These are phyloP conservation scores for Distichodus sexfasciatus DNA, from an alignment of 2,797 vertebrate genomes.

Conservation along the genomic window DNA sequence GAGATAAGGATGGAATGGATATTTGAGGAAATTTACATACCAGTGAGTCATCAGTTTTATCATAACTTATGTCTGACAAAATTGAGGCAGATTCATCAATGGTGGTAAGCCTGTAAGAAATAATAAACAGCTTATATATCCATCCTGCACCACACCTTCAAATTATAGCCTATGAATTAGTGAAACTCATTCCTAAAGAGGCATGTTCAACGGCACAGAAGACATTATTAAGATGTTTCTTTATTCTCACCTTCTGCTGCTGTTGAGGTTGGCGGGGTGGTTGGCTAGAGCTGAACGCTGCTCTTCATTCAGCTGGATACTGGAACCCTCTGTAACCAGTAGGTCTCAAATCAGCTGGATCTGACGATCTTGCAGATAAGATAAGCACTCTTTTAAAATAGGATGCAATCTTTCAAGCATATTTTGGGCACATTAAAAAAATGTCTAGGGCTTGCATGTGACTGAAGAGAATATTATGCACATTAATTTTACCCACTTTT, in stretches of 20 bases:
- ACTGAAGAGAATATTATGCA: too few species aligned
- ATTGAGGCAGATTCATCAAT: conserved; percentile 96
- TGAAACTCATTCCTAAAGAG: too few species aligned
- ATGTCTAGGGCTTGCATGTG: too few species aligned
- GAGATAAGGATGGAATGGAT: neutral
- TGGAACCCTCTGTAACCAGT: conserved; percentile 87
- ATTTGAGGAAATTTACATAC: conserved; percentile 69
- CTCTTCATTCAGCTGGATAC: conserved; percentile 92
- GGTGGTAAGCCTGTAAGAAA: conserved; percentile 76
- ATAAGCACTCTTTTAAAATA: neutral
- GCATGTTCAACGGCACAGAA: too few species aligned
- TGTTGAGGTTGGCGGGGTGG: conserved; percentile 67
- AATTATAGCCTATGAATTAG: too few species aligned
- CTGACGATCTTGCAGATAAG: conserved; percentile 82
- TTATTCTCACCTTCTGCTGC: conserved; percentile 80
- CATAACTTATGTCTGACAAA: conserved; percentile 97
- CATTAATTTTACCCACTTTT: too few species aligned
- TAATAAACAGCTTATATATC: too few species aligned
- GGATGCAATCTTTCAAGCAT: neutral
- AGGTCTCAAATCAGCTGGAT: conserved; percentile 94
- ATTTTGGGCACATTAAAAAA: neutral
- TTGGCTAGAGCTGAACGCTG: conserved; percentile 91
- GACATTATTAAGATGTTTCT: neutral
- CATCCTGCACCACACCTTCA: too few species aligned
- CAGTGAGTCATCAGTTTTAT: conserved; percentile 94